Evolutionary conservation across 2,888 invertebrate genomes (phyloP).

Genomic region (Bugula neritina): DNA sequence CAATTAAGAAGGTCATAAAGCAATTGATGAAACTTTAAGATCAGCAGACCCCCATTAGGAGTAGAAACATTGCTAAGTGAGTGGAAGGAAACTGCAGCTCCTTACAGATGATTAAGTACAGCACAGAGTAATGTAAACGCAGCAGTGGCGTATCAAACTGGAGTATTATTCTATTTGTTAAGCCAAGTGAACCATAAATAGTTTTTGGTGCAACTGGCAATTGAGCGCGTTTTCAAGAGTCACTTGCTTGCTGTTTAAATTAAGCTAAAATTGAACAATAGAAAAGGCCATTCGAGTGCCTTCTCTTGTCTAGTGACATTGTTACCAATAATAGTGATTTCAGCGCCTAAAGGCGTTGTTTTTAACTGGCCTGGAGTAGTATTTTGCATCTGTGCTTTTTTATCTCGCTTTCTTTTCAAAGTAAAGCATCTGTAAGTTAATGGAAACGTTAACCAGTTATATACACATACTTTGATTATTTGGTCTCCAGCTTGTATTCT

Average conservation of each 20-base stretch:
- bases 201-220: constrained; percentile 18
- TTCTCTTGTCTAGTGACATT: background rate
- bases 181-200: constrained; percentile 18
- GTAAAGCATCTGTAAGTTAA: background rate
- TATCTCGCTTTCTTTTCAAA: background rate
- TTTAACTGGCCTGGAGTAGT: background rate
- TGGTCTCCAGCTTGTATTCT: constrained; percentile 55
- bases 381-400: background rate
- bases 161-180: background rate
- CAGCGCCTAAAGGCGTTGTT: background rate
- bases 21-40: background rate
- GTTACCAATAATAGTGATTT: background rate
- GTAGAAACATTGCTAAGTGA: background rate
- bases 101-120: background rate
- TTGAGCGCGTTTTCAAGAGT: constrained; percentile 24
- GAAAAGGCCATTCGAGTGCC: background rate
- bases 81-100: too few species aligned
- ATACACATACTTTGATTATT: constrained; percentile 51
- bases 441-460: too few species aligned
- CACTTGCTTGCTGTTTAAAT: constrained; percentile 20
- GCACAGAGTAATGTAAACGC: background rate
- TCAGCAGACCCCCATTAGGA: background rate
- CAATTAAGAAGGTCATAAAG: background rate
- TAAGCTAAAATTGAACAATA: constrained; percentile 19
- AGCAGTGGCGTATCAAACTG: background rate